A percentile compares a stretch with the other conserved stretches of the same genome.
These are phyloP conservation scores for Alsophila aescularia DNA, from an alignment of 2,888 invertebrate species.

Conservation along the genomic window DNA sequence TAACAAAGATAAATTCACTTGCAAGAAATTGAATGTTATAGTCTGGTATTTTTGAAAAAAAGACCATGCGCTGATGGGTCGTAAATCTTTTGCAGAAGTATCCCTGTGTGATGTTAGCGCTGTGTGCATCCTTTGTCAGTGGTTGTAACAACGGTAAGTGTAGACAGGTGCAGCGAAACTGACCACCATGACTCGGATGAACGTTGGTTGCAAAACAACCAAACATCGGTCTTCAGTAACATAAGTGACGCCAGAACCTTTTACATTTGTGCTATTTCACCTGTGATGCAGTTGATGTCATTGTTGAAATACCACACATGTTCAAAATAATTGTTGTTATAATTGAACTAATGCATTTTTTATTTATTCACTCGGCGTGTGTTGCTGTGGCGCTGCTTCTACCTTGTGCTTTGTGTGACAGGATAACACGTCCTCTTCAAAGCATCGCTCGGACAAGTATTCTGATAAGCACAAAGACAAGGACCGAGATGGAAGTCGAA, in stretches of 20 bases:
- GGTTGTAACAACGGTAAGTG: constrained; percentile 88
- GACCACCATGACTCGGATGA: constrained; percentile 67
- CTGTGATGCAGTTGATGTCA: constrained; percentile 49
- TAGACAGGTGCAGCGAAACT: constrained; percentile 78
- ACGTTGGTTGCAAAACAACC: constrained; percentile 55
- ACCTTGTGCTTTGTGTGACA: constrained; percentile 86
- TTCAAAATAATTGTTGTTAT: constrained; percentile 61
- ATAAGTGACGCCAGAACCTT: constrained; percentile 65
- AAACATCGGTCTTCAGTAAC: constrained; percentile 60
- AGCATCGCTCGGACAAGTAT: constrained; percentile 83
- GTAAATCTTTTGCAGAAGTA: constrained; percentile 92
- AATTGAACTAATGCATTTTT: constrained; percentile 80
- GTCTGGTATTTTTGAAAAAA: constrained; percentile 59
- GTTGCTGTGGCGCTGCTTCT: constrained; percentile 85
- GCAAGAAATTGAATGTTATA: constrained; percentile 46
- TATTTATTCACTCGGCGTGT: constrained; percentile 84
- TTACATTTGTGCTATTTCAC: constrained; percentile 68
- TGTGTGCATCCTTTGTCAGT: constrained; percentile 86
- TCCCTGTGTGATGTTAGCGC: constrained; percentile 88
- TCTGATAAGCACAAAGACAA: constrained; percentile 82
- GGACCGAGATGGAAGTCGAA: constrained; percentile 69
- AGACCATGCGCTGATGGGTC: constrained; percentile 87
- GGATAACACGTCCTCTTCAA: constrained; percentile 83
- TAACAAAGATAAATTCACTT: constrained; percentile 42
- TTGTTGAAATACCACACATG: constrained; percentile 68